Base-by-base conservation (phyloP, 92 coral and sea anemone genomes). In the Pocillopora grandis region DNA sequence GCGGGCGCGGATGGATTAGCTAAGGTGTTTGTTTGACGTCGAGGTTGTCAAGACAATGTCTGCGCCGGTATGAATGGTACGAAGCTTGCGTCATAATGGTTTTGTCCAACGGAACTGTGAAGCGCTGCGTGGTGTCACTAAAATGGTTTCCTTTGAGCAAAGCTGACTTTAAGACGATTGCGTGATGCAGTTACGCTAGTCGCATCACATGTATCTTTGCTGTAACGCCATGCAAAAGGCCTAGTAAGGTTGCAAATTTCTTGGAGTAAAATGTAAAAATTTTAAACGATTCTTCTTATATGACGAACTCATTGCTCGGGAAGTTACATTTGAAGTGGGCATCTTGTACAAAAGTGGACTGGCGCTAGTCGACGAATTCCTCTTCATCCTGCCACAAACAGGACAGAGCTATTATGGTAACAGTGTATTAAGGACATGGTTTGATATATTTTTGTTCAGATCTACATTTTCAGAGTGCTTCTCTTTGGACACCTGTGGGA, bases 1-100 rank as follows among this genome's bases (percentile, higher is more conserved):
- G 99, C 99, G 49, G 99, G 99, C 72, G 99, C 99, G 63, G 99
- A 96, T 84, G 99, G 99, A 35, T 85, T 96, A 63, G 99, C 97
- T 5, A 96, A 96, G 73, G 98, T 96, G 77, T 96, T 96, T 79
- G 94, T 96, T 75, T 96, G 90, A 94, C 81, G 20, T 20, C 42
- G 18, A 20, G 10, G 27, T 48, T 33, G 70, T 69, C 48, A 23
- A 68, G 57, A n/a, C 74, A 69, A 69, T 2, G 2, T 19, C 58
- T n/a, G 31, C 31, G 59, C 62, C 58, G 67, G 6, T 21, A 20
- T 66, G 83, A 73, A 63, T 59, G 19, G 77, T 36, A 42, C 17
- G 12, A 72, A 59, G 20, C 19, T 73, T 71, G 75, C 64, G 57
- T 72, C 86, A 63, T 21, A 63, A 20, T 27, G 61, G 58, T 15